These are phyloP conservation scores for Kryptolebias marmoratus DNA, from an alignment of 2,113 vertebrate genomes.

Conservation along the genomic window DNA sequence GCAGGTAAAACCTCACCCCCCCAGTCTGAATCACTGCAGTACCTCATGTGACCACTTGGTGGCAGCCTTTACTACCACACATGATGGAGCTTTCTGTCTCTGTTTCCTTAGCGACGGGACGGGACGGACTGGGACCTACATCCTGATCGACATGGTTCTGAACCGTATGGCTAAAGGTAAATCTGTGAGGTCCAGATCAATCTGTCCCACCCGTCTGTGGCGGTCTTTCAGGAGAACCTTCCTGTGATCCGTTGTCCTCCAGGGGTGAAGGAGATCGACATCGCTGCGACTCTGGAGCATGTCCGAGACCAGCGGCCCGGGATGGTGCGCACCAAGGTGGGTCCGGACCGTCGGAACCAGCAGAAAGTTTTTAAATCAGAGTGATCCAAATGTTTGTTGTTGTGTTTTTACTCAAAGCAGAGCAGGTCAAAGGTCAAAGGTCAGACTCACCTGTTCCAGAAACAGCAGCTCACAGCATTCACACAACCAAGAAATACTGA, in stretches of 20 bases:
- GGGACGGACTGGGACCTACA: slow-evolving; percentile 94
- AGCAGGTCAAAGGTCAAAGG: too few species aligned
- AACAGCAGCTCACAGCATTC: too few species aligned
- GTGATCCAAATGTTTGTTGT: too few species aligned
- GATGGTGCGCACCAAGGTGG: slow-evolving; percentile 87
- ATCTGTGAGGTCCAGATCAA: not conserved
- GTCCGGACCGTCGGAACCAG: not conserved
- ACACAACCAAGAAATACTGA: too few species aligned
- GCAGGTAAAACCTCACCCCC: slow-evolving; percentile 83
- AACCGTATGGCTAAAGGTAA: slow-evolving; percentile 98
- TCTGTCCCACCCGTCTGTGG: too few species aligned
- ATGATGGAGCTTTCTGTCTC: too few species aligned
- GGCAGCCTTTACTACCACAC: not conserved
- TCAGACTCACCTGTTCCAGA: too few species aligned
- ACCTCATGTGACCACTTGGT: slow-evolving; percentile 27
- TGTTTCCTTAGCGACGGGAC: slow-evolving; percentile 88
- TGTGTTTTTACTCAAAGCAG: too few species aligned
- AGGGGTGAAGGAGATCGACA: slow-evolving; percentile 99
- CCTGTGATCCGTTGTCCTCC: slow-evolving; percentile 52
- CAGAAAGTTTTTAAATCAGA: too few species aligned
- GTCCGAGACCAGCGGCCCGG: slow-evolving; percentile 94
- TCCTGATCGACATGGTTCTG: slow-evolving; percentile 96
- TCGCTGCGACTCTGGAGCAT: slow-evolving; percentile 97
- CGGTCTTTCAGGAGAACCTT: not conserved
- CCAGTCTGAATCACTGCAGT: not conserved